Evolutionary conservation across 2,797 vertebrate genomes (phyloP).

Genomic region (Falco berigora): DNA sequence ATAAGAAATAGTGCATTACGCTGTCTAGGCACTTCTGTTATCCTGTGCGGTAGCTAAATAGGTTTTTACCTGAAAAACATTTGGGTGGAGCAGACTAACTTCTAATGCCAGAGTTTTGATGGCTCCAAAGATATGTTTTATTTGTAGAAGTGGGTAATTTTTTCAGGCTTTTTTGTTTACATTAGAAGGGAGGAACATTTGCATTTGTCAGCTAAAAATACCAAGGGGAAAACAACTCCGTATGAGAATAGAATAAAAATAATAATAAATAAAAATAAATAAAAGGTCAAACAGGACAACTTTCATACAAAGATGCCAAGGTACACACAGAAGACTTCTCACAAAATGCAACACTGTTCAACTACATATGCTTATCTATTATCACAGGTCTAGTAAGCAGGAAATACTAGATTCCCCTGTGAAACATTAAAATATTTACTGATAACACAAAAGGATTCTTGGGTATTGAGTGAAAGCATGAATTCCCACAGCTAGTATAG

Average conservation of each 20-base stretch:
- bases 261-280: background rate
- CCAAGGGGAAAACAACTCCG: background rate
- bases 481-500: background rate
- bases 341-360: background rate
- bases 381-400: constrained; percentile 7
- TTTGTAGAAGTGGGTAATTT: background rate
- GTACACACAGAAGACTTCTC: background rate
- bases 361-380: background rate
- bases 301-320: background rate
- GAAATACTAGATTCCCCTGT: constrained; percentile 5
- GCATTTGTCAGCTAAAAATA: background rate
- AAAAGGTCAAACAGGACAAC: background rate
- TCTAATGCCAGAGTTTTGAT: background rate
- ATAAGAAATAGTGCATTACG: background rate
- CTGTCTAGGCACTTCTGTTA: background rate
- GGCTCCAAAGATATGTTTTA: background rate
- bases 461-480: background rate
- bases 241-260: background rate
- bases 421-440: constrained; percentile 14
- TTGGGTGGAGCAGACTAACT: background rate
- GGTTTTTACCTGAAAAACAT: background rate
- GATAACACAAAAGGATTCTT: constrained; percentile 7
- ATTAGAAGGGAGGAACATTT: background rate
- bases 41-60: background rate
- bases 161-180: background rate